These are phyloP conservation scores for Pithys albifrons DNA, from an alignment of 2,113 vertebrate species.

Conservation along the genomic window DNA sequence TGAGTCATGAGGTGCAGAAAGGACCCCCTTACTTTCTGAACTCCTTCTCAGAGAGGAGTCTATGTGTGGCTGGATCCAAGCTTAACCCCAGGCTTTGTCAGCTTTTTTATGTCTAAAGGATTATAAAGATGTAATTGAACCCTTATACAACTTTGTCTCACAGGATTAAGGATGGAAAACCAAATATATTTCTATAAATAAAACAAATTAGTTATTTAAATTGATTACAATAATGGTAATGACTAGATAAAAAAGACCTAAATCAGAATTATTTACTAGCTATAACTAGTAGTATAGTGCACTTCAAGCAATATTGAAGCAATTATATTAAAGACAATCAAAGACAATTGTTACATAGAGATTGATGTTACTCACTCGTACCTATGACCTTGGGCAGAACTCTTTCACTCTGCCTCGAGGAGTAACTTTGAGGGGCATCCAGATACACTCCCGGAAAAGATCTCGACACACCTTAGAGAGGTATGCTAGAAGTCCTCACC, in stretches of 20 bases:
- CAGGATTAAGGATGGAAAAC: neutral
- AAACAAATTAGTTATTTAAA: neutral
- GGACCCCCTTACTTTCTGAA: neutral
- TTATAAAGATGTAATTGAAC: neutral
- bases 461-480: neutral
- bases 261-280: neutral
- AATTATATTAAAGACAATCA: neutral
- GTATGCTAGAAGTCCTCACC: neutral
- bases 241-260: neutral
- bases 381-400: neutral
- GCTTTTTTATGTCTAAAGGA: neutral
- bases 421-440: neutral
- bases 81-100: neutral
- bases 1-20: neutral
- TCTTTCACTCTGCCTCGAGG: neutral
- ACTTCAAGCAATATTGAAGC: neutral
- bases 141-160: neutral
- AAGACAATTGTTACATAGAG: neutral
- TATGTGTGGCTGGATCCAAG: neutral
- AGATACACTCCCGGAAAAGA: neutral
- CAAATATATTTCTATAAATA: neutral
- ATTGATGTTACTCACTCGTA: neutral
- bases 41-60: neutral
- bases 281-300: neutral
- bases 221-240: neutral